Conservation (phyloP, 37 sponge, comb jelly and placozoan genomes). For the Beroe ovata region DNA sequence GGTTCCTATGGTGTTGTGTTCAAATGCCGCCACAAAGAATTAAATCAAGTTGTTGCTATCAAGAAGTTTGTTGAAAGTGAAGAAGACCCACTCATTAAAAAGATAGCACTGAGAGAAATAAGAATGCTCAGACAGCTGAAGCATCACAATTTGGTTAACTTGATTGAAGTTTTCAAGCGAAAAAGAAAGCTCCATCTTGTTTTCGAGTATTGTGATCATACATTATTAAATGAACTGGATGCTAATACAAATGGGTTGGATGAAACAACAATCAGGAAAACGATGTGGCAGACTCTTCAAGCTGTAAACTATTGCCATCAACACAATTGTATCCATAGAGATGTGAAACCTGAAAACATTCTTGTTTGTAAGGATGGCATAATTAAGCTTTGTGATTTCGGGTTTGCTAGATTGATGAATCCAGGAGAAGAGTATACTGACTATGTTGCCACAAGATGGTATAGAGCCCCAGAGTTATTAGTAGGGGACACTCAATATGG, state of each 20-base stretch:
- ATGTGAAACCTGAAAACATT: constrained; percentile 99
- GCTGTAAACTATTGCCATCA: constrained; percentile 90
- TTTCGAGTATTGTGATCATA: constrained; percentile 98
- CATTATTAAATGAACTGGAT: constrained; percentile 95
- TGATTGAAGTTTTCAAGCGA: constrained; percentile 92
- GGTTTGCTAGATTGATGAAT: constrained; percentile 92
- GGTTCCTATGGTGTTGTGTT: constrained; percentile 97
- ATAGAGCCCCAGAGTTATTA: constrained; percentile 93
- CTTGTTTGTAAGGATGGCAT: constrained; percentile 84
- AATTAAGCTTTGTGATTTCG: constrained; percentile 96
- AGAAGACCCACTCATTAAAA: constrained; percentile 91
- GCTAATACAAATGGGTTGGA: constrained; percentile 78
- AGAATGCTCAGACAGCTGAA: constrained; percentile 88
- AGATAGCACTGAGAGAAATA: constrained; percentile 92
- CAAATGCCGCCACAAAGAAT: constrained; percentile 86
- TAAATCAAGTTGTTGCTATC: constrained; percentile 85
- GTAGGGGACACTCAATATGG: constrained; percentile 98
- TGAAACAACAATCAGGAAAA: constrained; percentile 75
- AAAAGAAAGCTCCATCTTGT: constrained; percentile 91
- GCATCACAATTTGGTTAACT: constrained; percentile 95
- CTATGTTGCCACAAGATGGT: constrained; percentile 98
- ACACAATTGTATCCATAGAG: constrained; percentile 90
- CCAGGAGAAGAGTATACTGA: constrained; percentile 96
- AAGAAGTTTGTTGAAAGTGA: constrained; percentile 98
- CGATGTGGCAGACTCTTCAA: constrained; percentile 88